Evolutionary conservation across 2,797 vertebrate species (phyloP), one percentile per base, ranked within the genome.

Genomic region (Anguilla anguilla): DNA sequence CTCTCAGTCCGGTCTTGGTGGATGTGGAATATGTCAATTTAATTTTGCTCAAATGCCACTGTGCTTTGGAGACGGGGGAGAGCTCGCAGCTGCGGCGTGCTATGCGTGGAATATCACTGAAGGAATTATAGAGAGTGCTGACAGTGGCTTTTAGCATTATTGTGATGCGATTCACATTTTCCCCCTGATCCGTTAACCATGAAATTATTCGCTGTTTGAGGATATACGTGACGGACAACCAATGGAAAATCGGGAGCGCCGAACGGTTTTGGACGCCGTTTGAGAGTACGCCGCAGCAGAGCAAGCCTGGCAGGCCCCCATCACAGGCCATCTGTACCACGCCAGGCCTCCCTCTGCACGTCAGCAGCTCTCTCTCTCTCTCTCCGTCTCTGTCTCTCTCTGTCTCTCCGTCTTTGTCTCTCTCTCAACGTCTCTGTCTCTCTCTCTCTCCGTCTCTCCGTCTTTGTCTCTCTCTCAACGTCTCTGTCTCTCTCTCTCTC

Each of bases 1-100:
- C 3, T 81, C 85, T 35, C 59, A 1, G 69, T 87, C 83, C 86
- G 61, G 88, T 87, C 67, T 89, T 72, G 83, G 61, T 39, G 85
- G 88, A 88, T 87, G 83, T 82, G 86, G 85, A 87, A 88, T 85
- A 43, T 15, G n/a, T 89, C 43, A 67, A 83, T 90, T 88, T 84
- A 89, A 89, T 90, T 91, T 89, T 85, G 79, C 43, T 46, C 81
- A 87, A 89, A 89, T 49, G 86, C 77, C n/a, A 53, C 31, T 72
- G 84, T 87, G 86, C 51, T 25, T 61, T 25, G 31, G 69, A 88
- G 87, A 86, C 22, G 6, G 86, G 57, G 43, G 28, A 35, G 43
- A 46, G 6, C 84, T 64, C 53, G 13, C 84, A 85, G 55, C 84
- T 85, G 57, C 84, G 25, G 11, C 43, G 15, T 43, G 84, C 17